These are phyloP conservation scores for Amphiprion percula DNA, from an alignment of 2,113 vertebrate species.

Conservation along the genomic window DNA sequence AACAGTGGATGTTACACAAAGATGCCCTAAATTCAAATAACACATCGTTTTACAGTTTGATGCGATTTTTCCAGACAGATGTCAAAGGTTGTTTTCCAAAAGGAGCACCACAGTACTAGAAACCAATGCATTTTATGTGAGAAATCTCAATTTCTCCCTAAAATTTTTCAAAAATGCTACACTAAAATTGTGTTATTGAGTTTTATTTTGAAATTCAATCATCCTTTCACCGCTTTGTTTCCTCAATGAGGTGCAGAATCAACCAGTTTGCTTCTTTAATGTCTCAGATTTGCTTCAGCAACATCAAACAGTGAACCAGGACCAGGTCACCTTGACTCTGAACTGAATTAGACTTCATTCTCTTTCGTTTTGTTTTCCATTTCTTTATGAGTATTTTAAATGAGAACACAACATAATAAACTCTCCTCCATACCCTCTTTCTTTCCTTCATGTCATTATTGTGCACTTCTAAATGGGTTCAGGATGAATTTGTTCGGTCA, in stretches of 20 bases:
- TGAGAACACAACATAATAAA: conserved; percentile 11
- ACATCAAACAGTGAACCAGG: neutral
- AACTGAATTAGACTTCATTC: neutral
- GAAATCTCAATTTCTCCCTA: too few relatives aligned
- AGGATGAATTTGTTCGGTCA: conserved; percentile 30
- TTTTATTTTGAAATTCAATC: neutral
- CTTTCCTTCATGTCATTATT: conserved; percentile 6
- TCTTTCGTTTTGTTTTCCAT: neutral
- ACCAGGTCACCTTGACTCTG: conserved; percentile 19
- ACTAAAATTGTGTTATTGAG: too few relatives aligned
- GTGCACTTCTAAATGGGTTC: conserved; percentile 13
- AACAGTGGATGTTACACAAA: neutral
- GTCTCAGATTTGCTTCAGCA: neutral
- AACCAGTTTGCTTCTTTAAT: neutral
- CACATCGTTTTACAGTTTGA: neutral
- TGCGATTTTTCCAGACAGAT: neutral
- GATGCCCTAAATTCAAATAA: conserved; percentile 17
- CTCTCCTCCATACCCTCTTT: neutral
- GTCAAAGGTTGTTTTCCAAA: too few relatives aligned
- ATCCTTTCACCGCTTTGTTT: neutral
- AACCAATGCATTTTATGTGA: too few relatives aligned
- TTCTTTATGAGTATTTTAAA: neutral
- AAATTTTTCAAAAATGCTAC: too few relatives aligned
- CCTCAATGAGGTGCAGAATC: neutral
- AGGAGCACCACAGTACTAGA: too few relatives aligned